Percentiles rank a stretch among this genome's conserved stretches.
These are phyloP conservation scores for Takifugu flavidus DNA, from an alignment of 2,113 vertebrate species.

Conservation along the genomic window DNA sequence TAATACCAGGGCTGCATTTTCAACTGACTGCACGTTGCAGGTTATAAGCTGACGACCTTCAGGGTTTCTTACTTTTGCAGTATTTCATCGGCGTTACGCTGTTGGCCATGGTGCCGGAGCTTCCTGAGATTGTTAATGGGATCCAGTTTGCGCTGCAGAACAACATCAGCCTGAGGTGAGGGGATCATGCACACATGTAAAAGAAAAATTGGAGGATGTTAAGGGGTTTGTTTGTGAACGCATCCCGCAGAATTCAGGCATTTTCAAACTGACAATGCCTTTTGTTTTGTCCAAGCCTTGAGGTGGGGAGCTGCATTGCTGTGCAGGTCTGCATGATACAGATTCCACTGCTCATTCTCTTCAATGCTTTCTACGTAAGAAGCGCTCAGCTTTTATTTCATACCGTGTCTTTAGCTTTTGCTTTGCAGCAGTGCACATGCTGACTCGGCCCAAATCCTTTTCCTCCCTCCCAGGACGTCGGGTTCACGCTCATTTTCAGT, in stretches of 20 bases:
- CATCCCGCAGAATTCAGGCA: no score
- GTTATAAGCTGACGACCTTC: not conserved
- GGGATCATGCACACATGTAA: conserved; percentile 1
- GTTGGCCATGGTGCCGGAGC: conserved; percentile 86
- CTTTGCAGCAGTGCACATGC: not conserved
- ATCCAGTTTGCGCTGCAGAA: conserved; percentile 90
- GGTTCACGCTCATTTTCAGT: conserved; percentile 80
- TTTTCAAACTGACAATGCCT: no score
- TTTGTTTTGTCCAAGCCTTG: conserved; percentile 71
- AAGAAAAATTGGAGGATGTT: no score
- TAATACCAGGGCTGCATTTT: not conserved
- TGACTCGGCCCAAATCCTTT: not conserved
- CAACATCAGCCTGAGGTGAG: conserved; percentile 86
- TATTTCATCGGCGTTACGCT: conserved; percentile 87
- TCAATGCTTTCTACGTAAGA: conserved; percentile 87
- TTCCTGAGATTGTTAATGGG: conserved; percentile 87
- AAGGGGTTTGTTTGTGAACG: no score
- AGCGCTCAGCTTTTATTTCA: no score
- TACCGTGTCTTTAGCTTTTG: no score
- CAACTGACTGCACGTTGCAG: not conserved
- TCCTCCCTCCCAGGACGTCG: conserved; percentile 68
- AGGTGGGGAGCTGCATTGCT: conserved; percentile 86
- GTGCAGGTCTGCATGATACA: conserved; percentile 93
- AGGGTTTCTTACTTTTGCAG: conserved; percentile 48
- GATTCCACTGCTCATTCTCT: conserved; percentile 86